Evolutionary conservation across 2,888 invertebrate genomes (phyloP), one percentile per base, ranked within the genome.

Genomic region (Clepsis dumicolana): DNA sequence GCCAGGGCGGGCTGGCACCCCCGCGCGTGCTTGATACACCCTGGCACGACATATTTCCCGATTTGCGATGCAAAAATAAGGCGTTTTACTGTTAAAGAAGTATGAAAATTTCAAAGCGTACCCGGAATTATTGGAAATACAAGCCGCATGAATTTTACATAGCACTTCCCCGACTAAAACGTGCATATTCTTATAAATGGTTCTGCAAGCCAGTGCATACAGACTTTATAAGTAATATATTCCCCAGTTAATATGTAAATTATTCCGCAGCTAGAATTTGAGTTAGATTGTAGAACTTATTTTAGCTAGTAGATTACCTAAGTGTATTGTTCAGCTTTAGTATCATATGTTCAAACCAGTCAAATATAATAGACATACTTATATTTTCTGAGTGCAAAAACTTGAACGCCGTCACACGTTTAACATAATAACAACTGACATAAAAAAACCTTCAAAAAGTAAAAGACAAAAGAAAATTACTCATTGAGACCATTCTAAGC

Each of bases 1-100:
- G 70, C 74, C 77, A 75, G 73, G 70, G 21, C 14, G 70, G 77
- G 66, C 71, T 79, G 78, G 79, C 72, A 79, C 81, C 64, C 41
- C 14, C 64, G 44, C 14, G 56, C 53, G 67, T 57, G 44, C 75
- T 70, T 71, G 78, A 73, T 72, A 79, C 81, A 54, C 71, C 72
- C 73, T 73, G 77, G 74, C 66, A 79, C 80, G 65, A 72, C 53
- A 62, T 65, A 68, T 72, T 71, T 70, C 62, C 63, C 62, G 56
- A 71, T 63, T 68, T 59, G 50, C 59, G 62, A 71, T 65, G 60
- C 65, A 63, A 70, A 71, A 71, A 71, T 65, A 48, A 68, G 41
- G 29, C 41, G 57, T 53, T 44, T 32, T 52, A 50, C 21, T 27
- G 57, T 35, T 38, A 52, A 60, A 52, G 29, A 21, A 48, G 41